A percentile compares a stretch with the other conserved stretches of the same genome.
phyloP scores from a whole-genome alignment of 2,113 vertebrate genomes.

The Pica pica region DNA sequence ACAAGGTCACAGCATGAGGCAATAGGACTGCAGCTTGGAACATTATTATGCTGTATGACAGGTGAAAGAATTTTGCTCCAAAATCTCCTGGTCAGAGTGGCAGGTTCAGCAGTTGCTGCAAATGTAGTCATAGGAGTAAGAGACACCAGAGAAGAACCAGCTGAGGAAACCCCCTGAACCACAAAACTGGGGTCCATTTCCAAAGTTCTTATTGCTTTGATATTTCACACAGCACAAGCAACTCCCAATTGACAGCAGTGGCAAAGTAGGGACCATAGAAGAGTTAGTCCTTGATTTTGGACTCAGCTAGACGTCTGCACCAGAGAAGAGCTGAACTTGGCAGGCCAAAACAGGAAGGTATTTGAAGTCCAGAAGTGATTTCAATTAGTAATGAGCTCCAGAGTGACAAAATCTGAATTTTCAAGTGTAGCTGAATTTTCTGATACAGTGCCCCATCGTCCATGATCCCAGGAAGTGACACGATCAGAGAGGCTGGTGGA shows the following conservation, averaged over 20 bases:
- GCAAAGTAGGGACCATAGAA: not conserved
- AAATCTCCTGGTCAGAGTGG: not conserved
- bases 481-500: not conserved
- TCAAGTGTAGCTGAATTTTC: not conserved
- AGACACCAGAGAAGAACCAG: not conserved
- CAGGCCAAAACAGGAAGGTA: not conserved
- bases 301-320: not conserved
- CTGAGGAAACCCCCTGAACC: not conserved
- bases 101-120: not conserved
- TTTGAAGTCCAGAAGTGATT: not conserved
- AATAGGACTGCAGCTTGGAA: not conserved
- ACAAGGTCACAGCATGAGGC: constrained; percentile 11
- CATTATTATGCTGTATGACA: not conserved
- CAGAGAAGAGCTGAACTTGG: not conserved
- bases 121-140: not conserved
- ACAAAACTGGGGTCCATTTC: not conserved
- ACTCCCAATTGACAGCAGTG: not conserved
- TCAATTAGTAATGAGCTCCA: not conserved
- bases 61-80: not conserved
- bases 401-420: not conserved
- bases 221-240: not conserved
- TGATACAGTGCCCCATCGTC: not conserved
- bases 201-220: not conserved
- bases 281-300: not conserved
- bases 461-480: not conserved